Evolutionary conservation across 2,797 vertebrate species (phyloP).

Genomic region (Syngnathus acus): DNA sequence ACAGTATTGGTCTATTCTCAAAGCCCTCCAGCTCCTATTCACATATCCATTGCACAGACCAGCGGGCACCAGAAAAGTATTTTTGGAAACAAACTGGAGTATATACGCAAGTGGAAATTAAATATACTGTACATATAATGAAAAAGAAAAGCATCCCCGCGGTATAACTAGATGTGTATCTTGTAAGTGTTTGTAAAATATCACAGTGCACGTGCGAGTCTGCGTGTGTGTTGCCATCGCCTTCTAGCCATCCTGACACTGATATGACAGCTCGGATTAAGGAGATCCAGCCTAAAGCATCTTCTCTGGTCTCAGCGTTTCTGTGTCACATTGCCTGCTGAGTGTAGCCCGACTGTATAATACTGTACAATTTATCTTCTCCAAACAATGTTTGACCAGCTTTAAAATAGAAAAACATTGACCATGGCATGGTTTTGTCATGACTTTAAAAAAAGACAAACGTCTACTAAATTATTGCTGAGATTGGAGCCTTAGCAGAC

Average conservation of each 20-base stretch:
- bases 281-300: slow-evolving; percentile 37
- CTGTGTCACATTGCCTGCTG: slow-evolving; percentile 15
- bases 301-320: slow-evolving; percentile 39
- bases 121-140: neutral
- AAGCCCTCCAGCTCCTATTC: slow-evolving; percentile 32
- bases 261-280: slow-evolving; percentile 60
- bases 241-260: slow-evolving; percentile 43
- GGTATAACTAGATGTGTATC: neutral
- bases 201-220: neutral
- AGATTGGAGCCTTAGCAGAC: neutral
- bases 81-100: slow-evolving; percentile 3
- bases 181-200: neutral
- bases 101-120: neutral
- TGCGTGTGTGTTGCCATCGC: slow-evolving; percentile 28
- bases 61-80: slow-evolving; percentile 12
- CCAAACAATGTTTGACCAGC: neutral
- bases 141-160: neutral
- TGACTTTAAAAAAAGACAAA: neutral
- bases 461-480: neutral
- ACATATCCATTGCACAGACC: slow-evolving; percentile 27
- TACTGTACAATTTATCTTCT: neutral
- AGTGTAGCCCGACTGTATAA: slow-evolving; percentile 18
- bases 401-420: neutral
- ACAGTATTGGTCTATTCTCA: too few species aligned
- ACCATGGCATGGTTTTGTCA: neutral